Conservation (phyloP, 2,797 vertebrate genomes). For the Pseudochirops corinnae region DNA sequence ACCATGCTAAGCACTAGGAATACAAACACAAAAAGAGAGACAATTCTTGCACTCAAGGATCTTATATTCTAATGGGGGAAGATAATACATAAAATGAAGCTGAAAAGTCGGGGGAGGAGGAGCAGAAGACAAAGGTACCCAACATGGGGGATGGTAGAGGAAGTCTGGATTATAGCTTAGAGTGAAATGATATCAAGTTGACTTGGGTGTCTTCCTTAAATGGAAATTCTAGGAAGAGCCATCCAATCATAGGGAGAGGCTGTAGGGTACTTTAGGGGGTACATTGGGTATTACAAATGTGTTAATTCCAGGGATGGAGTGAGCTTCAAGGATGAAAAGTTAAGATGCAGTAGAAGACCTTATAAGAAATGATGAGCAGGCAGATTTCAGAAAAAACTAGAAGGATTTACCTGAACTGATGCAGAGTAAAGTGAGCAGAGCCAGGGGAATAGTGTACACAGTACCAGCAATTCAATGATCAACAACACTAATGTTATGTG, state of each 20-base stretch:
- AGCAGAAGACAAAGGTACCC: background rate
- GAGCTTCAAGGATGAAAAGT: background rate
- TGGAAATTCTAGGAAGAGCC: background rate
- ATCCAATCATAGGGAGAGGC: background rate
- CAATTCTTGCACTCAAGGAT: background rate
- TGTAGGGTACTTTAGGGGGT: background rate
- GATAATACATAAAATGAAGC: background rate
- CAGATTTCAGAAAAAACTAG: background rate
- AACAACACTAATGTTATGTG: background rate
- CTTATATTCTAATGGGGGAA: background rate
- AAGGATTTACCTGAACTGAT: background rate
- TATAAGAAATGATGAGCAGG: too few relatives aligned
- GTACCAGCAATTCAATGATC: too few relatives aligned
- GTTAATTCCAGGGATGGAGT: background rate
- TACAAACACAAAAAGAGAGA: background rate
- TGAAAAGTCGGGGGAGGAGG: background rate
- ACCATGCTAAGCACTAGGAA: background rate
- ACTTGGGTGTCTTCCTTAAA: background rate
- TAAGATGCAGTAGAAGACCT: background rate
- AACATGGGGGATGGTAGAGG: background rate
- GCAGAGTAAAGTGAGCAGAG: background rate
- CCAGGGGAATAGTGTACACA: background rate
- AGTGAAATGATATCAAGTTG: background rate
- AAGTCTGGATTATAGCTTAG: background rate
- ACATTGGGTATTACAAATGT: background rate